Evolutionary conservation across 2,888 invertebrate genomes (phyloP).

Genomic region (Scelioninae gen. 2): DNA sequence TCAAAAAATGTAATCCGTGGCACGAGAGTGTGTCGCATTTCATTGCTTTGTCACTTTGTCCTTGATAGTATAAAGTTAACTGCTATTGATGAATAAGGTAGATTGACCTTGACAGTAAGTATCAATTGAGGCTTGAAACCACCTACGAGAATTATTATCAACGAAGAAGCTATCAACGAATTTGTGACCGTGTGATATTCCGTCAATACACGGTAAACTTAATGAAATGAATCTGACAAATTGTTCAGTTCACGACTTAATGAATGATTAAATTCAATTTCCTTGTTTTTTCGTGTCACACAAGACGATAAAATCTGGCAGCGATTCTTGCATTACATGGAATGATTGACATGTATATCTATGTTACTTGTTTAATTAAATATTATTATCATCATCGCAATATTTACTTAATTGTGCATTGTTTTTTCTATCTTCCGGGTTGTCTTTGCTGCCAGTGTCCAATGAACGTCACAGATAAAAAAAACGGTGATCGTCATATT

Average conservation of each 20-base stretch:
- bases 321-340: too few species aligned
- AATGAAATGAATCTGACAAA: not conserved
- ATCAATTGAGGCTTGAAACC: constrained; percentile 44
- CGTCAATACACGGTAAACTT: not conserved
- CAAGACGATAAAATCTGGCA: too few species aligned
- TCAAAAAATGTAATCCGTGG: constrained; percentile 3
- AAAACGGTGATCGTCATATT: too few species aligned
- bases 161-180: not conserved
- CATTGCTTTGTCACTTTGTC: constrained; percentile 12
- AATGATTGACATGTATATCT: too few species aligned
- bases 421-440: too few species aligned
- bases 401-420: too few species aligned
- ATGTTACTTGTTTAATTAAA: too few species aligned
- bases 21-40: constrained; percentile 7
- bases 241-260: not conserved
- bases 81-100: constrained; percentile 39
- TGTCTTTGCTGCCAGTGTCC: too few species aligned
- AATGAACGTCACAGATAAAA: too few species aligned
- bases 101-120: constrained; percentile 36
- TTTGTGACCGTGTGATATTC: constrained; percentile 6
- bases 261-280: too few species aligned
- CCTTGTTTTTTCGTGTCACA: too few species aligned
- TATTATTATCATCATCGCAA: too few species aligned
- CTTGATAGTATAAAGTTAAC: constrained; percentile 27
- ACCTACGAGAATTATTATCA: constrained; percentile 35